Evolutionary conservation across 2,113 vertebrate species (phyloP), one percentile per base, ranked within the genome.

Genomic region (Monopterus albus): DNA sequence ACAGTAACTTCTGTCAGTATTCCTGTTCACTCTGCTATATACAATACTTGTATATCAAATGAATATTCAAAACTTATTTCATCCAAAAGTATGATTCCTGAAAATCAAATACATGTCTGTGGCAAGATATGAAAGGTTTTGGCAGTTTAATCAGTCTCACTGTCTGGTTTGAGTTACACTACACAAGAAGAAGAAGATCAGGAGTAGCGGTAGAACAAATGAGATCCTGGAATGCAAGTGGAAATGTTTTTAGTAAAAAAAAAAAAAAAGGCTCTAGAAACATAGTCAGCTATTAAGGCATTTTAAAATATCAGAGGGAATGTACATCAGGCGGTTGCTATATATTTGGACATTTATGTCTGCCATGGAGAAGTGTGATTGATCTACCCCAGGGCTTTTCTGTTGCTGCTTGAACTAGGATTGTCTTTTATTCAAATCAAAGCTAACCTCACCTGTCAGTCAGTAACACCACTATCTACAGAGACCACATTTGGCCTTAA

Each of bases 401-500:
- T 69, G 52, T 61, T 51, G 9, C 61, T 62, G 69, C 66, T 77
- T 74, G 66, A 84, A 53, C 61, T 35, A 33, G 57, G 66, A 64
- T 58, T 58, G 75, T 73, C 57, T 87, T 82, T 72, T 55, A 87
- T 82, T 89, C 57, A 85, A 78, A 86, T 86, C 61, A 73, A 67
- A 61, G 51, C 59, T 35, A 35, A 60, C 76, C 9, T 13, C 66
- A 76, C 72, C 66, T 82, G 53, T 71, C 74, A 15, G 72, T n/a
- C n/a, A n/a, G n/a, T n/a, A n/a, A n/a, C n/a, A 29, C 39, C 20
- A 42, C 74, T 67, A 33, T 78, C 82, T 61, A 57, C 50, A 79
- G 78, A 84, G 51, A 82, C 70, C 66, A 56, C 65, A 68, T 66
- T 72, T 76, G 49, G 58, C 53, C 72, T 79, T 78, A 72, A 80